These are phyloP conservation scores for Lucinisca nassula DNA, from an alignment of 2,888 invertebrate genomes.

Conservation along the genomic window DNA sequence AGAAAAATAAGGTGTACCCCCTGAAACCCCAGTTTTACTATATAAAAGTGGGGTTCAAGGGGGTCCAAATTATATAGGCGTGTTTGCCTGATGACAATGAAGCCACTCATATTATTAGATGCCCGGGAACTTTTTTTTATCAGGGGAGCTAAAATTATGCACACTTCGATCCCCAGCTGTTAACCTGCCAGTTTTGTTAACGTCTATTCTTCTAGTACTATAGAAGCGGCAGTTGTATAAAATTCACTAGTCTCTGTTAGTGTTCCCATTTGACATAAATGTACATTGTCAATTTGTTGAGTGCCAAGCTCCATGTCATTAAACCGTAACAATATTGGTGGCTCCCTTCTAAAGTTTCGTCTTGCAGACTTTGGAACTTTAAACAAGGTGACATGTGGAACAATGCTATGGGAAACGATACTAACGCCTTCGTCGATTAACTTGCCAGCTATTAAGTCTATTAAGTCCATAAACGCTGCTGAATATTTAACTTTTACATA, in stretches of 20 bases:
- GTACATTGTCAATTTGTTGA: constrained; percentile 84
- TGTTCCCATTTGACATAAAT: constrained; percentile 86
- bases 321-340: constrained; percentile 80
- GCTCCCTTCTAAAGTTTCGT: constrained; percentile 80
- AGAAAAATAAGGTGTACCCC: too few species aligned
- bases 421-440: constrained; percentile 82
- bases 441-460: constrained; percentile 78
- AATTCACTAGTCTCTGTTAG: neutral
- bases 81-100: too few species aligned
- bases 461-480: constrained; percentile 82
- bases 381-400: constrained; percentile 88
- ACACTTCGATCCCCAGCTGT: too few species aligned
- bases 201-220: neutral
- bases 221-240: neutral
- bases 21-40: too few species aligned
- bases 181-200: too few species aligned
- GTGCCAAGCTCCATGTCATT: constrained; percentile 84
- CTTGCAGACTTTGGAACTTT: constrained; percentile 83
- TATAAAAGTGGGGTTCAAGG: too few species aligned
- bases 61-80: too few species aligned
- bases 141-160: too few species aligned
- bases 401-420: constrained; percentile 86
- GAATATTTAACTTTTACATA: constrained; percentile 85
- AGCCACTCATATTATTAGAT: too few species aligned
- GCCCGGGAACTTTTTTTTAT: too few species aligned